Evolutionary conservation across 2,113 vertebrate genomes (phyloP).

Genomic region (Oncorhynchus keta): DNA sequence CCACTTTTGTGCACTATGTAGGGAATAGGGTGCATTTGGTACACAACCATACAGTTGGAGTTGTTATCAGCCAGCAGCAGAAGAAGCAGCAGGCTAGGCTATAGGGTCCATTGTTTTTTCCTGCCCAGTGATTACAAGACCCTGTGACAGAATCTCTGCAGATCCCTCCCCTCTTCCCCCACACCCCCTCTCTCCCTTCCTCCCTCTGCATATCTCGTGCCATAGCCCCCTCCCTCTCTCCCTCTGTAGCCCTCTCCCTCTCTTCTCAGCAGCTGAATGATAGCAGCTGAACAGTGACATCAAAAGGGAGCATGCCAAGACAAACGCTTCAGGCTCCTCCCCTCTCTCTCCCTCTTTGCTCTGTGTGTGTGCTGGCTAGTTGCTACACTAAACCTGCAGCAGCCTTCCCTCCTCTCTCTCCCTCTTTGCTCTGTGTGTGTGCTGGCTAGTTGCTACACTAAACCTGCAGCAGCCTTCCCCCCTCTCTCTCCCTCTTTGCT

Average conservation of each 20-base stretch:
- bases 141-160: not conserved
- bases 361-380: too few species aligned
- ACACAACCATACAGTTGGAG: conserved; percentile 33
- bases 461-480: too few species aligned
- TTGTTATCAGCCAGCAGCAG: conserved; percentile 34
- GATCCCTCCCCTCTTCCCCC: conserved; percentile 8
- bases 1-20: too few species aligned
- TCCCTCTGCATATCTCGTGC: not conserved
- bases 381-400: too few species aligned
- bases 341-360: not conserved
- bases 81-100: not conserved
- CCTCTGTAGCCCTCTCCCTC: conserved; percentile 13
- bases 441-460: too few species aligned
- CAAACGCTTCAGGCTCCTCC: conserved; percentile 49
- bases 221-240: not conserved
- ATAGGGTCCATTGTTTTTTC: conserved; percentile 47
- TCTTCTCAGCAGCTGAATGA: conserved; percentile 41
- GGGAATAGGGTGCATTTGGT: not conserved
- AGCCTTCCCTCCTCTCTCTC: too few species aligned
- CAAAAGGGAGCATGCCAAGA: conserved; percentile 51
- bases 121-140: conserved; percentile 48
- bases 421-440: too few species aligned
- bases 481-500: not conserved
- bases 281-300: conserved; percentile 70
- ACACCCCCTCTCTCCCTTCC: not conserved